These are phyloP conservation scores for Dicyrtomina minuta DNA, from an alignment of 2,888 invertebrate species.

Conservation along the genomic window DNA sequence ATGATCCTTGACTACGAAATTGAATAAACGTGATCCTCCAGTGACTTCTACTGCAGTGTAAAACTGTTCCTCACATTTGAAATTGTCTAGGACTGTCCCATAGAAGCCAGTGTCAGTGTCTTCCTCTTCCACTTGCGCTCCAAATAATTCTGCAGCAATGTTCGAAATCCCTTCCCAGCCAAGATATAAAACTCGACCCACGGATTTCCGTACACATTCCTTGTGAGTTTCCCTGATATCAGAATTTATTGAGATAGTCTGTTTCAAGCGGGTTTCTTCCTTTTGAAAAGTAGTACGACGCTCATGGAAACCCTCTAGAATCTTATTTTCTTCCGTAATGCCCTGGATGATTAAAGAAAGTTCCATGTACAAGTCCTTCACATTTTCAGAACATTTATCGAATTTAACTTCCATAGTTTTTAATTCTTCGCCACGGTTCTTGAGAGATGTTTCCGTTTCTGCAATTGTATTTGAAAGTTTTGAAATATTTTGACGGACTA, in stretches of 20 bases:
- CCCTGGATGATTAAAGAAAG: no score
- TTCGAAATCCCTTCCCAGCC: background rate
- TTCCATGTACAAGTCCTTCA: no score
- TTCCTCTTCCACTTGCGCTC: background rate
- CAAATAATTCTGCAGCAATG: background rate
- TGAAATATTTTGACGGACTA: no score
- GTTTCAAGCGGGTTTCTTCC: background rate
- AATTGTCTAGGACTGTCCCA: conserved; percentile 41
- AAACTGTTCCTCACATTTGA: conserved; percentile 30
- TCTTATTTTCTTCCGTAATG: no score
- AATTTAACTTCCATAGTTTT: background rate
- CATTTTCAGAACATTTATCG: background rate
- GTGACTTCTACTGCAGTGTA: conserved; percentile 40
- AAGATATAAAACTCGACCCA: background rate
- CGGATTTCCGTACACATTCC: background rate
- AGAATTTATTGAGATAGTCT: background rate
- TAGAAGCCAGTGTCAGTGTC: conserved; percentile 37
- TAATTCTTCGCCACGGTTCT: background rate
- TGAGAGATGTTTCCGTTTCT: no score
- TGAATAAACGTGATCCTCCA: conserved; percentile 32
- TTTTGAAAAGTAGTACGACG: background rate
- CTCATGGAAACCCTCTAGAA: no score
- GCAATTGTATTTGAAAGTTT: no score
- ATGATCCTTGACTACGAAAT: conserved; percentile 39
- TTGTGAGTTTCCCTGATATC: background rate